Base-by-base conservation (phyloP, 1,140 invertebrate species). In the Oncopodura yosiiana region DNA sequence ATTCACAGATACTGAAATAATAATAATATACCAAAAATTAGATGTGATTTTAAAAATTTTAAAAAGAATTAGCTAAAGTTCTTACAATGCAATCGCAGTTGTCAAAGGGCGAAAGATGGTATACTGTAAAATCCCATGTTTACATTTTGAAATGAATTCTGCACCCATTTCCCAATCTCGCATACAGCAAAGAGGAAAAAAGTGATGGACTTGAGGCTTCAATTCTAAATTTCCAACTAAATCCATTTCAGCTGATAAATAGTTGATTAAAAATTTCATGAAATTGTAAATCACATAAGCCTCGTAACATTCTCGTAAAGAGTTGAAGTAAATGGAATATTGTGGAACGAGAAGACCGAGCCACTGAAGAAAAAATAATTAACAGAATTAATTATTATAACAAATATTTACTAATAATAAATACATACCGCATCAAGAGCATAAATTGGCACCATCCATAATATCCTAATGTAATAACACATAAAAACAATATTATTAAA, bases 371-470 rank as follows among this genome's bases (percentile, higher is more conserved):
- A 56, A 61, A 56, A 49, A 49, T 38, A 60, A 38, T 49, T 46
- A 19, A 56, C 32, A 45, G 14, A 41, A 49, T 41, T n/a, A 42
- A 39, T 46, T 56, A 26, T 57, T 46, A 45, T 36, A 23, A 24
- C 32, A 42, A 14, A 4, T 21, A 19, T 8, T 19, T 16, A 3
- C 24, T n/a, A n/a, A 11, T 46, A 61, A 60, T 24, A 19, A 54
- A 53, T 62, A 78, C 83, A 83, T 78, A 89, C 85, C 59, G 91
- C 88, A 81, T 94, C 94, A 11, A 91, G 69, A 30, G 90, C 87
- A 78, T 96, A 96, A 65, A 95, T 93, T 60, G 92, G 92, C 44
- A 96, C 91, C 92, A 96, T 96, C 91, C 91, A 95, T 63, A 96
- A 69, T 73, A 96, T 91, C 68, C 93, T 89, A 62, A 65, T 21